phyloP scores from a whole-genome alignment of 2,797 vertebrate genomes.

The Catamblyrhynchus diadema region DNA sequence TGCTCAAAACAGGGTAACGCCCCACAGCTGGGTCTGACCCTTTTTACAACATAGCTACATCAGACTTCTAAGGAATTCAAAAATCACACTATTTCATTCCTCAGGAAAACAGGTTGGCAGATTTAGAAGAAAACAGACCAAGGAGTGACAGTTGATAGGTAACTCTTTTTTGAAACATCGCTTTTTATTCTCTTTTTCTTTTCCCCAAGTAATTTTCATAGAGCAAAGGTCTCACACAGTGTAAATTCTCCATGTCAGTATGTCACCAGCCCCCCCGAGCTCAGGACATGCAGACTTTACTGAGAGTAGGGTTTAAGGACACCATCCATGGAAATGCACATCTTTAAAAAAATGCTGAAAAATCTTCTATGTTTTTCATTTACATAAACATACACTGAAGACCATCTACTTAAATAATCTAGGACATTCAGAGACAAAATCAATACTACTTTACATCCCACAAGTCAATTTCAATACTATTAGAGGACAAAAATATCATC shows the following conservation, averaged over 20 bases:
- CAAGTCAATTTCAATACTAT: not conserved
- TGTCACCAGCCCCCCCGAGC: rapidly evolving
- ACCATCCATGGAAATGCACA: not conserved
- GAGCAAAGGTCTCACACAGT: not conserved
- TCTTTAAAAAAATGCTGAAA: not conserved
- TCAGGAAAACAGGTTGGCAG: not conserved
- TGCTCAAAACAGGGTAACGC: not conserved
- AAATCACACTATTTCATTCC: not conserved
- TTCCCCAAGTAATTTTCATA: not conserved
- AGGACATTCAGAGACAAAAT: not conserved
- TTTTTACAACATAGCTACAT: not conserved
- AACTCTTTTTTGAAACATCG: too few relatives aligned
- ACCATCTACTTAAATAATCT: not conserved
- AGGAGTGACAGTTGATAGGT: not conserved
- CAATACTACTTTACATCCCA: not conserved
- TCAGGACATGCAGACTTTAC: not conserved
- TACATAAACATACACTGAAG: not conserved
- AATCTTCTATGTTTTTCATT: not conserved
- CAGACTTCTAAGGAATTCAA: not conserved
- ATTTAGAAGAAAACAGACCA: not conserved
- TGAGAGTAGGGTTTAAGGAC: not conserved
- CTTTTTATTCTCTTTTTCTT: not conserved
- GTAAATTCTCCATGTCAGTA: not conserved
- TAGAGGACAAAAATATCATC: not conserved
- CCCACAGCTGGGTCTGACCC: not conserved